phyloP scores from a whole-genome alignment of 2,888 invertebrate species.

The Agrotis segetum region DNA sequence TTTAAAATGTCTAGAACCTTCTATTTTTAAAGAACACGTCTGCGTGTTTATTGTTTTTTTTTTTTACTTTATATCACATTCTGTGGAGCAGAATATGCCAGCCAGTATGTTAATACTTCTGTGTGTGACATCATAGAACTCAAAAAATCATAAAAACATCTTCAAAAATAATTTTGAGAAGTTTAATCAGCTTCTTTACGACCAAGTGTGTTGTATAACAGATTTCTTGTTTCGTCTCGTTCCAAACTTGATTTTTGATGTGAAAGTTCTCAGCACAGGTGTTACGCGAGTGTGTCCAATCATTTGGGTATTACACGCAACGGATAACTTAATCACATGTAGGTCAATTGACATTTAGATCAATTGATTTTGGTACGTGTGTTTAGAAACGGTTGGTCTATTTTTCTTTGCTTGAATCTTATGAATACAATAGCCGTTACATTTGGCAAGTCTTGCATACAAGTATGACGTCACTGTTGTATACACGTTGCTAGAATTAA shows the following conservation, averaged over 20 bases:
- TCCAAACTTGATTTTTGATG: slow-evolving; percentile 81
- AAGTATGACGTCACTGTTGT: no score
- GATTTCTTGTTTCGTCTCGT: slow-evolving; percentile 78
- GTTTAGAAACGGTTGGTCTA: slow-evolving; percentile 27
- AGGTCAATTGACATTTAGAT: slow-evolving; percentile 65
- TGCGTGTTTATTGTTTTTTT: not conserved
- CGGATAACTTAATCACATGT: slow-evolving; percentile 70
- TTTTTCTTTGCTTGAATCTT: slow-evolving; percentile 10
- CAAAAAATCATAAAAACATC: slow-evolving; percentile 6
- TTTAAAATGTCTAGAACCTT: not conserved
- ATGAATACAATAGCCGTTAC: not conserved
- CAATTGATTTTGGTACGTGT: slow-evolving; percentile 33
- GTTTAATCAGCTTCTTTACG: slow-evolving; percentile 65
- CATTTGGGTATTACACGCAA: slow-evolving; percentile 82
- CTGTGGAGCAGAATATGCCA: not conserved
- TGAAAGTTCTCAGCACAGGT: slow-evolving; percentile 82
- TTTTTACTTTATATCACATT: not conserved
- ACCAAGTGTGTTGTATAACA: slow-evolving; percentile 80
- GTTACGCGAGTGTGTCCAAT: slow-evolving; percentile 79
- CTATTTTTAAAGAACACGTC: no score
- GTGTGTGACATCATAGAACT: not conserved
- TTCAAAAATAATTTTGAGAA: slow-evolving; percentile 56
- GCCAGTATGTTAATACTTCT: not conserved
- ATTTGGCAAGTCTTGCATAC: no score
- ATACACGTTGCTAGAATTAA: no score